Conservation (phyloP, 2,888 invertebrate species). For the Ectobius pallidus region DNA sequence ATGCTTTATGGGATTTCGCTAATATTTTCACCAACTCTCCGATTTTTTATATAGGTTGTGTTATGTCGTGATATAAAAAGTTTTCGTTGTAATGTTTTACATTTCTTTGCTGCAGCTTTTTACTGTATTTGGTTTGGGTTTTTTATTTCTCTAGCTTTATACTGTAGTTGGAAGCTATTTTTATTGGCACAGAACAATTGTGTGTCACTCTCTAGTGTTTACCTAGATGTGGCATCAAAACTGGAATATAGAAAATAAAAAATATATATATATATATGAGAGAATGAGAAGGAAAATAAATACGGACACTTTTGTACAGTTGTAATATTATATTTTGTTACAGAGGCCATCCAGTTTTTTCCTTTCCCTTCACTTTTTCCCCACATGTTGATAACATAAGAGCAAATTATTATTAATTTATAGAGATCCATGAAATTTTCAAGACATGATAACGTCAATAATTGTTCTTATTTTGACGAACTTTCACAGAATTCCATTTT, state of each 20-base stretch:
- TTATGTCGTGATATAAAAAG: constrained; percentile 37
- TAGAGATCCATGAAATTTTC: too few relatives aligned
- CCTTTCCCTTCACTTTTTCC: too few relatives aligned
- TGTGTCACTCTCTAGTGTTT: constrained; percentile 34
- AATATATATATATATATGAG: constrained; percentile 12
- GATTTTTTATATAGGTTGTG: constrained; percentile 39
- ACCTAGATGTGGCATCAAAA: constrained; percentile 39
- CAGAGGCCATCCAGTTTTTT: neutral
- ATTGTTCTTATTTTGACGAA: too few relatives aligned
- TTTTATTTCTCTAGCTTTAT: constrained; percentile 37
- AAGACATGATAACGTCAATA: too few relatives aligned
- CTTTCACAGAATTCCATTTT: too few relatives aligned
- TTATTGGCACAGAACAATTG: constrained; percentile 25
- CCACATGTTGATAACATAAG: too few relatives aligned
- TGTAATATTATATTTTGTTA: constrained; percentile 30
- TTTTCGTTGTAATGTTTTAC: constrained; percentile 31
- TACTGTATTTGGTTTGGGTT: constrained; percentile 41
- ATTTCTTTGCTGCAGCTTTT: constrained; percentile 37
- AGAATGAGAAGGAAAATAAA: constrained; percentile 36
- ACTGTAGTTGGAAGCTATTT: constrained; percentile 29
- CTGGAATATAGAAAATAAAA: constrained; percentile 29
- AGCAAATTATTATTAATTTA: too few relatives aligned
- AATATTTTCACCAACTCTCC: constrained; percentile 14
- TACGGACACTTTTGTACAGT: constrained; percentile 43
- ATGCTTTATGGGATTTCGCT: constrained; percentile 9